phyloP scores from a whole-genome alignment of 2,797 vertebrate species.

The Aplochiton taeniatus region DNA sequence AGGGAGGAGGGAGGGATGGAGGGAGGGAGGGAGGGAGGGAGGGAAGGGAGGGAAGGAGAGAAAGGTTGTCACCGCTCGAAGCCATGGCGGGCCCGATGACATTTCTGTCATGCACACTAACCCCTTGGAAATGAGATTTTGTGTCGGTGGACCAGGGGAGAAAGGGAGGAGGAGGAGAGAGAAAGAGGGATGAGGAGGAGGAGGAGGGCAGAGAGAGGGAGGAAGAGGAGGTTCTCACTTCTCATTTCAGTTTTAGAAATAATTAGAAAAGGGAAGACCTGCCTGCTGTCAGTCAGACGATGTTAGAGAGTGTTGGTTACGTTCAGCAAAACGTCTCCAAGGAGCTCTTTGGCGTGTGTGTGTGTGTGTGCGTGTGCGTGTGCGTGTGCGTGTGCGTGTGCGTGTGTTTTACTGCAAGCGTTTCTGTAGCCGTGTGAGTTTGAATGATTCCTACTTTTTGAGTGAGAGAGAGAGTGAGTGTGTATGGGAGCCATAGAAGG shows the following conservation, averaged over 20 bases:
- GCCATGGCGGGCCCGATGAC: slow-evolving; percentile 77
- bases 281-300: slow-evolving; percentile 56
- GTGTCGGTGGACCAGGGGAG: background rate
- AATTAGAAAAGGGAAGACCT: slow-evolving; percentile 65
- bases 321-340: slow-evolving; percentile 27
- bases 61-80: slow-evolving; percentile 80
- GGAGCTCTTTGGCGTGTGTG: slow-evolving; percentile 23
- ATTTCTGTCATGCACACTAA: slow-evolving; percentile 77
- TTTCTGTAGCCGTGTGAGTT: background rate
- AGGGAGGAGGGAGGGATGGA: too few relatives aligned
- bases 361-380: background rate
- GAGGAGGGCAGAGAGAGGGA: background rate
- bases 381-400: background rate
- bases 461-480: too few relatives aligned
- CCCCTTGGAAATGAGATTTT: slow-evolving; percentile 70
- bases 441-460: too few relatives aligned
- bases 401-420: too few relatives aligned
- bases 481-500: too few relatives aligned
- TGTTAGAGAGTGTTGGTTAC: slow-evolving; percentile 52
- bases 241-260: slow-evolving; percentile 60
- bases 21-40: too few relatives aligned
- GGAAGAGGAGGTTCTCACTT: slow-evolving; percentile 1
- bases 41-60: slow-evolving; percentile 34
- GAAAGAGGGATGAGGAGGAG: background rate
- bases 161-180: background rate